phyloP scores from a whole-genome alignment of 2,888 invertebrate genomes.

The Andrena praecox region DNA sequence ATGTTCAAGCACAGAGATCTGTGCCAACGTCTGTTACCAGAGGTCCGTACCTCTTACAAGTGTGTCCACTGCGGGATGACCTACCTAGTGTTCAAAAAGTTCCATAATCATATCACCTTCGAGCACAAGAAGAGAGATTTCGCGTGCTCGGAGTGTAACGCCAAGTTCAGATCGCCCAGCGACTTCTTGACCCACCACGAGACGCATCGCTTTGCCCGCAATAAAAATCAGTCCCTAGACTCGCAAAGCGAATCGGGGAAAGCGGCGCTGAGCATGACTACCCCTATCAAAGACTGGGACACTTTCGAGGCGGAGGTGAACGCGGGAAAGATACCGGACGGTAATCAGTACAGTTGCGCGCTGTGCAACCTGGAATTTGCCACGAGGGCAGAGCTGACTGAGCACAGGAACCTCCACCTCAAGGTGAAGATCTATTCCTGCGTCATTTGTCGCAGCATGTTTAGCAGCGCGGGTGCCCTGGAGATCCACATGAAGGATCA shows the following conservation, averaged over 20 bases:
- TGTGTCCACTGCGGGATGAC: constrained; percentile 81
- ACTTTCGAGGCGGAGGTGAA: constrained; percentile 62
- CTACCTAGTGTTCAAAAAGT: constrained; percentile 80
- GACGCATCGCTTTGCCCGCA: constrained; percentile 64
- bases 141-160: constrained; percentile 86
- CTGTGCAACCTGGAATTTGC: constrained; percentile 88
- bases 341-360: constrained; percentile 85
- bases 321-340: constrained; percentile 24
- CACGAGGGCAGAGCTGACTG: constrained; percentile 87
- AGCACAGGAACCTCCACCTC: constrained; percentile 89
- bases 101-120: constrained; percentile 73
- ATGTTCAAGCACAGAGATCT: constrained; percentile 79
- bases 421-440: constrained; percentile 89
- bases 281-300: constrained; percentile 63
- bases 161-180: constrained; percentile 85
- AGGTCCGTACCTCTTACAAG: constrained; percentile 76
- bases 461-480: constrained; percentile 87
- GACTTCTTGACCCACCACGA: constrained; percentile 86
- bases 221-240: not conserved
- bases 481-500: constrained; percentile 83
- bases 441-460: constrained; percentile 87
- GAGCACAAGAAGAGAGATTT: constrained; percentile 81
- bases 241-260: not conserved
- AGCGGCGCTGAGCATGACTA: constrained; percentile 2
- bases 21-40: constrained; percentile 73